These are phyloP conservation scores for Dromaius novaehollandiae DNA, from an alignment of 2,113 vertebrate species.

Conservation along the genomic window DNA sequence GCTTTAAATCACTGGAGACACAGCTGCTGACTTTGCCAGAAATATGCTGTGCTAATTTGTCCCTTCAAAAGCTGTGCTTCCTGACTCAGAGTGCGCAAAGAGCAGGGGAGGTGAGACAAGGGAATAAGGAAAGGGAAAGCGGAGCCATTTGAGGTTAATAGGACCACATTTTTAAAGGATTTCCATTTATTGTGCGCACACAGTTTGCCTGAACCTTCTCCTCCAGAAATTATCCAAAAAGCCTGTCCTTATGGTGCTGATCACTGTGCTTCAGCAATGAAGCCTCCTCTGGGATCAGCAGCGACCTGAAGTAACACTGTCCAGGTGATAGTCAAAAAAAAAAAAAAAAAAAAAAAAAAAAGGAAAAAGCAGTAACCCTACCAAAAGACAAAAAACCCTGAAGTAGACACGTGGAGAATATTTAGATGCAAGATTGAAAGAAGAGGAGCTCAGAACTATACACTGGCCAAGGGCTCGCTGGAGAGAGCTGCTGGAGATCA, in stretches of 20 bases:
- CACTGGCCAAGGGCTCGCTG: not conserved
- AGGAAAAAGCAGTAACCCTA: not conserved
- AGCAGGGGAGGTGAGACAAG: not conserved
- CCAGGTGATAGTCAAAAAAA: no score
- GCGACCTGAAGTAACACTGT: not conserved
- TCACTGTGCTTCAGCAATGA: not conserved
- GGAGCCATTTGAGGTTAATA: not conserved
- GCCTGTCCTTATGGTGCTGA: not conserved
- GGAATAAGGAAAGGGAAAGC: not conserved
- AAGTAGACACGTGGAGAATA: not conserved
- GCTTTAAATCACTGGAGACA: not conserved
- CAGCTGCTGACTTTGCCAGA: not conserved
- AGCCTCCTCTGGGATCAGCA: not conserved
- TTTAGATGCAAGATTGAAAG: not conserved
- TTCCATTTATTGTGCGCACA: not conserved
- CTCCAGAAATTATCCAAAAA: not conserved
- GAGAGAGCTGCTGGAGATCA: not conserved
- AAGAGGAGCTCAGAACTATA: not conserved
- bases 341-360: not conserved
- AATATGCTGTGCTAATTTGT: not conserved
- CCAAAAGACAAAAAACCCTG: not conserved
- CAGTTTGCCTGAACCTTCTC: not conserved
- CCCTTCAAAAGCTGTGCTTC: not conserved
- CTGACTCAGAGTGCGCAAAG: not conserved
- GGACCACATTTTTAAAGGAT: not conserved